Evolutionary conservation across 2,888 invertebrate species (phyloP).

Genomic region (Rhorus exstirpatorius): DNA sequence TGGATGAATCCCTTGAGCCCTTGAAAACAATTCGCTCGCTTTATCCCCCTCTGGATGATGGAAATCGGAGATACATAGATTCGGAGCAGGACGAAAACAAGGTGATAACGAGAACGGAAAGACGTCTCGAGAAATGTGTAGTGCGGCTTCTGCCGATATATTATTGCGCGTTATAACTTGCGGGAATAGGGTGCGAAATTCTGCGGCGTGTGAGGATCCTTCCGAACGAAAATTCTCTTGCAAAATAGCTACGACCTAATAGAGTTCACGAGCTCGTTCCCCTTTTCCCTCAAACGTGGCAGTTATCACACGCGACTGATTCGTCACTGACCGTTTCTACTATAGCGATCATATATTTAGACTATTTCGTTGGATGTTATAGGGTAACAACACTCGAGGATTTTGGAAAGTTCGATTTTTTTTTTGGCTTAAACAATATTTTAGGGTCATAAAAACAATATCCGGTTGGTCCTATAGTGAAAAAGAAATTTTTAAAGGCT

Average conservation of each 20-base stretch:
- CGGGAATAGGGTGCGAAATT: slow-evolving; percentile 24
- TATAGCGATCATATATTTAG: too few species aligned
- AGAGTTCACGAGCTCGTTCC: too few species aligned
- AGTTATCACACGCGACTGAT: slow-evolving; percentile 31
- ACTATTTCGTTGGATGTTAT: too few species aligned
- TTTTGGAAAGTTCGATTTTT: too few species aligned
- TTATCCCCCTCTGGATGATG: slow-evolving; percentile 53
- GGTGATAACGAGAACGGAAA: slow-evolving; percentile 18
- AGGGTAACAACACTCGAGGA: too few species aligned
- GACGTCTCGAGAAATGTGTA: too few species aligned
- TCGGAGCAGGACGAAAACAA: slow-evolving; percentile 14
- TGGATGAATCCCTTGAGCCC: slow-evolving; percentile 58
- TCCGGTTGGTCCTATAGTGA: too few species aligned
- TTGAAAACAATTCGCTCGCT: slow-evolving; percentile 64
- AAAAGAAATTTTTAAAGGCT: too few species aligned
- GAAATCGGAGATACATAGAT: slow-evolving; percentile 10
- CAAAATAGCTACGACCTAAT: too few species aligned
- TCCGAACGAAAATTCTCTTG: neutral
- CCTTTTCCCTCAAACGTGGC: slow-evolving; percentile 10
- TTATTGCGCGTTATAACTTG: slow-evolving; percentile 22
- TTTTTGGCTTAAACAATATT: too few species aligned
- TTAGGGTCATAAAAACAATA: too few species aligned
- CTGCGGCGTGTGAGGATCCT: slow-evolving; percentile 9
- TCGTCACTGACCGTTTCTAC: slow-evolving; percentile 5
- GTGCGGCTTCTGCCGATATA: too few species aligned